Conservation (phyloP, 1,140 invertebrate genomes). For the Gonatopus flavifemur region DNA sequence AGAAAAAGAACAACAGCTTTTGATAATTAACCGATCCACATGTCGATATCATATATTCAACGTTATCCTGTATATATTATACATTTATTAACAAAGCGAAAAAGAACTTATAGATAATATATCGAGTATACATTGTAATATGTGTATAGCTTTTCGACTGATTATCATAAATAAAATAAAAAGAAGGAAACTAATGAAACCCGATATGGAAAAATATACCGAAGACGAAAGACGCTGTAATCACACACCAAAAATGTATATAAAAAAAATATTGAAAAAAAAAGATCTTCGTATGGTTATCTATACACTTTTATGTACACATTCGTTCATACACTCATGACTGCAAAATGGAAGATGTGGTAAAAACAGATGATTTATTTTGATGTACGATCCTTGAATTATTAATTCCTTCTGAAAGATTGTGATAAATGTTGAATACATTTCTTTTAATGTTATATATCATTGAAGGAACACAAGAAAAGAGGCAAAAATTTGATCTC, state of each 20-base stretch:
- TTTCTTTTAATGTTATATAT: no score
- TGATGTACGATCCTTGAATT: no score
- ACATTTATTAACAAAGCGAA: conserved; percentile 43
- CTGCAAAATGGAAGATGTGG: not conserved
- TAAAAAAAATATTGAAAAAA: conserved; percentile 8
- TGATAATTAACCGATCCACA: no score
- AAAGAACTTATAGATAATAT: conserved; percentile 51
- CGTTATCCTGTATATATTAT: conserved; percentile 39
- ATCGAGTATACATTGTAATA: conserved; percentile 41
- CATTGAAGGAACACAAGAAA: no score
- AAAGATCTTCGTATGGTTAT: no score
- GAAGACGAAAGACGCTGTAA: not conserved
- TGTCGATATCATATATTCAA: conserved; percentile 33
- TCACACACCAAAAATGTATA: not conserved
- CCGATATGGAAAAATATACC: conserved; percentile 3
- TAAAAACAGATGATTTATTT: no score
- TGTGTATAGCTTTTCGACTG: conserved; percentile 55
- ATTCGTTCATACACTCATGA: not conserved
- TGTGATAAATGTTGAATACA: no score
- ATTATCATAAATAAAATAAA: conserved; percentile 47
- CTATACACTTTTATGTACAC: no score
- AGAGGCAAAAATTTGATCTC: no score
- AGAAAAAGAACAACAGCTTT: no score
- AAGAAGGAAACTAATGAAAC: not conserved
- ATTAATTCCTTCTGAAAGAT: no score